phyloP scores from a whole-genome alignment of 2,113 vertebrate species.

The Microcebus tavaratra region DNA sequence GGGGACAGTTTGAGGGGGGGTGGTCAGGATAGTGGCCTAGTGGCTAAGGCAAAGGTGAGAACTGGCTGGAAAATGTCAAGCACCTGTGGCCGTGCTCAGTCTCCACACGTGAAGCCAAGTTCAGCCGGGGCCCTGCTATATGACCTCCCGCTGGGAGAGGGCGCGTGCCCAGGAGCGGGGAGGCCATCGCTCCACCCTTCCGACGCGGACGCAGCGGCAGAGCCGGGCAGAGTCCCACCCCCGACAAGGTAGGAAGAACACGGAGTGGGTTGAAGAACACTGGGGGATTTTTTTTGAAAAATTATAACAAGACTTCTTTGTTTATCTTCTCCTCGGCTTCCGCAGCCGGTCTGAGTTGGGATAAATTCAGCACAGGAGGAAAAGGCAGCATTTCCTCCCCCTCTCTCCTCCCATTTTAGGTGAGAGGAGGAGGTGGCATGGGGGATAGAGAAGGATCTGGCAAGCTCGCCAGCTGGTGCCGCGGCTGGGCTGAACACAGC shows the following conservation, averaged over 20 bases:
- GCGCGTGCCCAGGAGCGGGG: neutral
- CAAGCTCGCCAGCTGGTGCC: conserved; percentile 70
- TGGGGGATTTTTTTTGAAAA: conserved; percentile 26
- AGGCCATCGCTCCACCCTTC: neutral
- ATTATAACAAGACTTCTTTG: conserved; percentile 46
- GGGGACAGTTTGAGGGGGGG: neutral
- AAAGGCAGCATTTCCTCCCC: conserved; percentile 70
- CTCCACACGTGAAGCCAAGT: neutral
- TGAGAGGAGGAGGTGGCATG: conserved; percentile 78
- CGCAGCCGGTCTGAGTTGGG: conserved; percentile 61
- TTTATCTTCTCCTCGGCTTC: conserved; percentile 55
- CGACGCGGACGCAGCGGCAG: fast-evolving
- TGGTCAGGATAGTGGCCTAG: neutral
- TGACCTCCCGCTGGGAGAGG: too few relatives aligned
- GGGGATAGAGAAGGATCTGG: conserved; percentile 67
- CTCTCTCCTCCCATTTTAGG: conserved; percentile 79
- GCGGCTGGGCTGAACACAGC: neutral
- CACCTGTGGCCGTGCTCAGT: neutral
- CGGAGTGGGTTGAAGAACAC: neutral
- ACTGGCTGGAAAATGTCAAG: neutral
- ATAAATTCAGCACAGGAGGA: conserved; percentile 77
- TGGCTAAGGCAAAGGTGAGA: neutral
- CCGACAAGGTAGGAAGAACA: conserved; percentile 41
- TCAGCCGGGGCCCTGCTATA: neutral
- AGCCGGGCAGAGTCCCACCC: neutral